Percentiles rank a stretch among this genome's conserved stretches.
These are phyloP conservation scores for Sebastiscus tertius DNA, from an alignment of 2,797 vertebrate genomes.

Conservation along the genomic window DNA sequence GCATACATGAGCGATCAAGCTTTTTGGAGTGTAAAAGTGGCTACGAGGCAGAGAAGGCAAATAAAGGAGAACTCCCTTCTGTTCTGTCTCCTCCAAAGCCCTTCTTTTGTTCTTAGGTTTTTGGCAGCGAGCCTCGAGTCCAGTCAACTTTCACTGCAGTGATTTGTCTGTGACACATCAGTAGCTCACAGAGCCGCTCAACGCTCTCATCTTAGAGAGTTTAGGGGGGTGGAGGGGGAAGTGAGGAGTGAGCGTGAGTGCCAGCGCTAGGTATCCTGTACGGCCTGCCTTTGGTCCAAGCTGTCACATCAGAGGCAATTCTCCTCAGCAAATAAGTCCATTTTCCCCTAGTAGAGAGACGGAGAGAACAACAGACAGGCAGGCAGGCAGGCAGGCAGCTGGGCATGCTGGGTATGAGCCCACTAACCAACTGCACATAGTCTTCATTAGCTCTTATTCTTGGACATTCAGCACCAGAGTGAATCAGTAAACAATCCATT, in stretches of 20 bases:
- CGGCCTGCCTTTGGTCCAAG: conserved; percentile 26
- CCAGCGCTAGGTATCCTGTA: conserved; percentile 14
- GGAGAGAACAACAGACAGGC: neutral
- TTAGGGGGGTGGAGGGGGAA: neutral
- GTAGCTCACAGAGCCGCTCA: conserved; percentile 47
- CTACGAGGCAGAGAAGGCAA: conserved; percentile 17
- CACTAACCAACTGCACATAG: neutral
- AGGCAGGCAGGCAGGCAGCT: neutral
- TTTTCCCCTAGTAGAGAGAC: neutral
- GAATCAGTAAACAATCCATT: neutral
- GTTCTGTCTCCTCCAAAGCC: conserved; percentile 44
- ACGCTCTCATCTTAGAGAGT: conserved; percentile 46
- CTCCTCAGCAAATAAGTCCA: conserved; percentile 5
- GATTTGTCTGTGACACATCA: conserved; percentile 67
- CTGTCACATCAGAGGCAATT: conserved; percentile 40
- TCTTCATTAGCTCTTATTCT: neutral
- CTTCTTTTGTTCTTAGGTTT: conserved; percentile 47
- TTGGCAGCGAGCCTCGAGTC: conserved; percentile 49
- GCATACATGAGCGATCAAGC: conserved; percentile 49
- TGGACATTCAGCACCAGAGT: neutral
- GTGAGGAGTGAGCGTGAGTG: conserved; percentile 26
- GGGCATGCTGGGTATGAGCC: neutral
- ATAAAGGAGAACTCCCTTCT: conserved; percentile 43
- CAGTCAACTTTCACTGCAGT: conserved; percentile 61
- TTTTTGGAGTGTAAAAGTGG: conserved; percentile 55